Conservation (phyloP, 2,797 vertebrate genomes). For the Phrynocephalus guinanensis region DNA sequence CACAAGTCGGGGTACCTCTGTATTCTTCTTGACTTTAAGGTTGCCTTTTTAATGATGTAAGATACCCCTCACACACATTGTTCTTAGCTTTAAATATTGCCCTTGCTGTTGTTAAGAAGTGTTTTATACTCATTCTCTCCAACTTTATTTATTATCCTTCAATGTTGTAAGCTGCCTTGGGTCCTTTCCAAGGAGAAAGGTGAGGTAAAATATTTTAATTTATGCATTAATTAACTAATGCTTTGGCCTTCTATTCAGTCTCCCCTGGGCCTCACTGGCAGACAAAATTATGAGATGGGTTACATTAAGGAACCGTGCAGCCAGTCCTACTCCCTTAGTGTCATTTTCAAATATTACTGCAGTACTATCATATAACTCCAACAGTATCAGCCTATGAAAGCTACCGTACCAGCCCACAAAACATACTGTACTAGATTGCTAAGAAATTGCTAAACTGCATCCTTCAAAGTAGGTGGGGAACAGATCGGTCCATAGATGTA, state of each 20-base stretch:
- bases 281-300: conserved; percentile 16
- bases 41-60: too few relatives aligned
- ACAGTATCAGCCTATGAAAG: background rate
- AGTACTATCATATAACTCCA: background rate
- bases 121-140: too few relatives aligned
- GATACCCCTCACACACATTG: too few relatives aligned
- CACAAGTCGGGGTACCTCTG: too few relatives aligned
- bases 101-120: too few relatives aligned
- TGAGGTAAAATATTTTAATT: too few relatives aligned
- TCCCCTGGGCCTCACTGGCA: conserved; percentile 35
- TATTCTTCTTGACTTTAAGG: too few relatives aligned
- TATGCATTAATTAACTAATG: conserved; percentile 18
- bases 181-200: too few relatives aligned
- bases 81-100: too few relatives aligned
- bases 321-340: background rate
- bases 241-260: conserved; percentile 21
- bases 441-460: background rate
- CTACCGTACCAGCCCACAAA: background rate
- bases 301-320: background rate
- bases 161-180: too few relatives aligned
- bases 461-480: background rate
- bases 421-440: background rate
- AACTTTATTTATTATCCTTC: too few relatives aligned
- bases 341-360: background rate
- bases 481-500: background rate